Evolutionary conservation across 2,888 invertebrate genomes (phyloP), one percentile per base, ranked within the genome.

Genomic region (Sminthurinus aureus): DNA sequence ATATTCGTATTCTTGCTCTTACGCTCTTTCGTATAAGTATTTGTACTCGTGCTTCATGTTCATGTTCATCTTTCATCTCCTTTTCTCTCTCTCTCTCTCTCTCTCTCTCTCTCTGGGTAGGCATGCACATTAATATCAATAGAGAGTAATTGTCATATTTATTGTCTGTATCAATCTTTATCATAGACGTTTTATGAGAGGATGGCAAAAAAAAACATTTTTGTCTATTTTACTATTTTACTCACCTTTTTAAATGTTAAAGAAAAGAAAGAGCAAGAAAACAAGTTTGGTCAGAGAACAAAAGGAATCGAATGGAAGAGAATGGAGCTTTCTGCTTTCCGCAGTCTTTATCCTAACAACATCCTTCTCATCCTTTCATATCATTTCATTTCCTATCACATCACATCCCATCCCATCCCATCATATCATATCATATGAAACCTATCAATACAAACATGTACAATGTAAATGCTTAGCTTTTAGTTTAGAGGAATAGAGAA

Each of bases 61-160:
- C 58, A 2, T 71, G 71, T 24, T 67, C 67, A 67, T n/a, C 67
- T 67, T 22, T 20, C 51, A 50, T 20, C 58, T 51, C n/a, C 67
- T 67, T n/a, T 20, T 58, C 52, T 58, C 26, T 66, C 51, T 20
- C 9, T 58, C 20, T 76, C 67, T 20, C 58, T 51, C n/a, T 20
- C n/a, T n/a, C 8, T 58, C 52, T 58, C 26, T 66, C 51, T 20
- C 9, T 58, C 20, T 76, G 12, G 0, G 71, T 26, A 8, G 13
- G n/a, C 13, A 13, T 24, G 24, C 78, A 71, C 80, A 80, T 80
- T 51, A 71, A 71, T 71, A 80, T 71, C 80, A 80, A 80, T 80
- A 71, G 71, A 80, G 38, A 58, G 73, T 71, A 80, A 71, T 80
- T 80, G 80, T 73, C 80, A 80, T 71, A 80, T 80, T 80, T 80